Evolutionary conservation across 2,113 vertebrate genomes (phyloP), one percentile per base, ranked within the genome.

Genomic region (Callithrix jacchus): DNA sequence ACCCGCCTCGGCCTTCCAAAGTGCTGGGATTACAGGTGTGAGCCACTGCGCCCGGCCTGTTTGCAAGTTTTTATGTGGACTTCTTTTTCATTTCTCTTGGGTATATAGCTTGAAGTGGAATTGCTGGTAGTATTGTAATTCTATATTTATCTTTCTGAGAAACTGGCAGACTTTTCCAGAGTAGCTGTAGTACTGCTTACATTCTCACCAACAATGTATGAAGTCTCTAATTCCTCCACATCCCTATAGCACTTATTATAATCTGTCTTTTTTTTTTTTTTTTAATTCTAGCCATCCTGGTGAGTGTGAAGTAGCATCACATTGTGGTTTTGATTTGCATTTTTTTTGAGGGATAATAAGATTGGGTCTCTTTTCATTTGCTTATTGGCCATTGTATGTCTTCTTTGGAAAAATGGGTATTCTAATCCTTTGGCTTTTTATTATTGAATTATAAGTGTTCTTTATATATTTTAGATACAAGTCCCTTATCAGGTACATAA

Each of bases 101-200:
- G 4, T 45, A 8, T 64, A 70, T 42, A 40, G 25, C 64, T 81
- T 76, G 12, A 54, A 45, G 74, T 82, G 13, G 12, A 45, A 92
- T 81, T 94, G 10, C 85, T 88, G 64, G 18, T 68, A 54, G 11
- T 42, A 37, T 74, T 8, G 25, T 80, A 89, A 92, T n/a, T 80
- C 18, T 40, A 2, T 40, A 45, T 76, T 76, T 90, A 83, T 23
- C 30, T 74, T 86, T 80, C 25, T 74, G 64, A 94, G 64, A 45
- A 74, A 84, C 37, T 49, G 91, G 45, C 45, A 93, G 45, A 81
- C 35, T 74, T 92, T 94, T 40, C 88, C 84, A 94, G 79, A 89
- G 37, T 8, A 80, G 16, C 21, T n/a, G 13, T 52, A 71, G 7
- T 56, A 71, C 9, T 56, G 56, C 56, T 84, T 83, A n/a, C 6